Evolutionary conservation across 2,797 vertebrate species (phyloP).

Genomic region (Acanthopagrus latus): DNA sequence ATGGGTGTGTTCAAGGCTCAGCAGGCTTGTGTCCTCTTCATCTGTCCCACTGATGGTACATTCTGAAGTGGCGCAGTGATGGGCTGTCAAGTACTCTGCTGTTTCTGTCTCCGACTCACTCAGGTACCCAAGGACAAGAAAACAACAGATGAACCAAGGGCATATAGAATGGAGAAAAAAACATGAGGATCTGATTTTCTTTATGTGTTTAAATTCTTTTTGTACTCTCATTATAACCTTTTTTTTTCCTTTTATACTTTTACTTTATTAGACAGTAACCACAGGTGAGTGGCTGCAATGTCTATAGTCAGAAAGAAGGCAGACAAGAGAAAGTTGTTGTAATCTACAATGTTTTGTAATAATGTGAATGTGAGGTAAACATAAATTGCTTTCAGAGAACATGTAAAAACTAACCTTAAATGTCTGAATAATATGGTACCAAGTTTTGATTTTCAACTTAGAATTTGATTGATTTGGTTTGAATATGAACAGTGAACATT

Average conservation of each 20-base stretch:
- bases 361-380: background rate
- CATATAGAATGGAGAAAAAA: conserved; percentile 25
- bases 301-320: background rate
- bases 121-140: conserved; percentile 69
- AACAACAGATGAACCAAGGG: conserved; percentile 60
- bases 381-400: background rate
- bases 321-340: background rate
- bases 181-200: conserved; percentile 39
- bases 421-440: background rate
- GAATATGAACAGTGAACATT: background rate
- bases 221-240: conserved; percentile 6
- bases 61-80: conserved; percentile 65
- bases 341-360: background rate
- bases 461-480: background rate
- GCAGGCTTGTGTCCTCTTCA: conserved; percentile 47
- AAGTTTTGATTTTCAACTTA: background rate
- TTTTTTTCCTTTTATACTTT: background rate
- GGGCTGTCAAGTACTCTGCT: conserved; percentile 64
- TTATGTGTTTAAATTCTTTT: conserved; percentile 41
- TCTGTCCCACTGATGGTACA: conserved; percentile 53
- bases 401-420: background rate
- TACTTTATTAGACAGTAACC: conserved; percentile 22
- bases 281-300: conserved; percentile 3
- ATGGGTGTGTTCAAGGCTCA: conserved; percentile 2
- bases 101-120: conserved; percentile 47